phyloP scores from a whole-genome alignment of 2,113 vertebrate genomes.

The Actenoides hombroni region DNA sequence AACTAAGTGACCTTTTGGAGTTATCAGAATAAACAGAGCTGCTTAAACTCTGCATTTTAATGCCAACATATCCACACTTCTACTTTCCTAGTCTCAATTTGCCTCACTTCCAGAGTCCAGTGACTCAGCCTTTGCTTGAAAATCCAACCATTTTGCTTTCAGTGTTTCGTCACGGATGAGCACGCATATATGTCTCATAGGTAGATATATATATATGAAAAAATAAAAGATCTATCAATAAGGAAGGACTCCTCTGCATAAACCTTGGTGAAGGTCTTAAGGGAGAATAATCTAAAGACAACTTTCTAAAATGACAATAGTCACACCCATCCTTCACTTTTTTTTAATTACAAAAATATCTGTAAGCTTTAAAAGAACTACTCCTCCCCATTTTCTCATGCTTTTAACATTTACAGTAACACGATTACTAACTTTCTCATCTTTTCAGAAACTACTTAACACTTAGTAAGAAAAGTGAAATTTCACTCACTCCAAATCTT shows the following conservation, averaged over 20 bases:
- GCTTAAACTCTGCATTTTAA: not conserved
- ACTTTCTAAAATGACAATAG: not conserved
- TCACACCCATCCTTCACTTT: accelerated
- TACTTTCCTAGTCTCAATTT: not conserved
- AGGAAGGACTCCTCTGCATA: not conserved
- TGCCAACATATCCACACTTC: not conserved
- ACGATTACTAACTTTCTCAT: not conserved
- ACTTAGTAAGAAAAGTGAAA: not conserved
- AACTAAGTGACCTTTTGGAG: not conserved
- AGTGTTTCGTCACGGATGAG: not conserved
- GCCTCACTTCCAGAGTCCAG: not conserved
- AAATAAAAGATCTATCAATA: not conserved
- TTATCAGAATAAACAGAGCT: not conserved
- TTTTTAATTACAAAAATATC: not conserved
- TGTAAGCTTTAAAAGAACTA: not conserved
- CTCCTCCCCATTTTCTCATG: not conserved
- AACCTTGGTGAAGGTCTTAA: not conserved
- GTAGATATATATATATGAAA: not conserved
- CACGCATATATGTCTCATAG: not conserved
- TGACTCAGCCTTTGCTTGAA: not conserved
- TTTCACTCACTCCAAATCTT: not conserved
- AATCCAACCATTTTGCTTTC: not conserved
- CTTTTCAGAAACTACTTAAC: not conserved
- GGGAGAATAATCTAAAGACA: not conserved
- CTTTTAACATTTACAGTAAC: not conserved